Base-by-base conservation (phyloP, 2,113 vertebrate genomes). In the Turdus rufiventris region DNA sequence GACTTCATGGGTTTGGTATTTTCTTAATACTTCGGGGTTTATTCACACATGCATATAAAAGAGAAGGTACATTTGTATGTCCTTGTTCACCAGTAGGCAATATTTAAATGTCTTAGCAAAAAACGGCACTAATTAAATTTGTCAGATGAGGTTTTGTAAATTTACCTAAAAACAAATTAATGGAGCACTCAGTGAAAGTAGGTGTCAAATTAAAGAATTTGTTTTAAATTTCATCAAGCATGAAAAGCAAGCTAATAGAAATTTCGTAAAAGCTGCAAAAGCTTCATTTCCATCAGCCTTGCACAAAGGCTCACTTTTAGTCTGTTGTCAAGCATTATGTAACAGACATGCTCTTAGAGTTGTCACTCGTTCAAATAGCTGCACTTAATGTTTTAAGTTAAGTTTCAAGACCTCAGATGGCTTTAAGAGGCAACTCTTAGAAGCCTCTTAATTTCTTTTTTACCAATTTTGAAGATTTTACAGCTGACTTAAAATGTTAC, bases 361-460 rank as follows among this genome's bases (percentile, higher is more conserved):
- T 89, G 66, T 87, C n/a, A 56, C 51, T 84, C 9, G 3, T 2
- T 67, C 48, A 66, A 26, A 23, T 79, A 88, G 71, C 62, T 83
- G 53, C 38, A 38, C 38, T 90, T 67, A 31, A 73, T 94, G 79
- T 94, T 97, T 96, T 94, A 94, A 93, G 83, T 94, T 93, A 89
- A 94, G 82, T 96, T 97, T 97, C 77, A 97, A 97, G 87, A 95
- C 96, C 92, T 96, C 80, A 94, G 89, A 95, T 93, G 88, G 88
- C 85, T 97, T 93, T 91, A 68, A 80, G 90, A 93, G 62, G 89
- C 84, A 93, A 82, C 72, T 89, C 72, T 94, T 60, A 75, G 63
- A 63, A 95, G 92, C 61, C 60, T 91, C 80, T 91, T 78, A 21
- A 29, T 94, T 92, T 86, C 15, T 77, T 93, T 94, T 85, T 93